Percentiles rank a stretch among this genome's conserved stretches.
phyloP scores from a whole-genome alignment of 92 coral and sea anemone species.

The Parazoanthus atlanticus region DNA sequence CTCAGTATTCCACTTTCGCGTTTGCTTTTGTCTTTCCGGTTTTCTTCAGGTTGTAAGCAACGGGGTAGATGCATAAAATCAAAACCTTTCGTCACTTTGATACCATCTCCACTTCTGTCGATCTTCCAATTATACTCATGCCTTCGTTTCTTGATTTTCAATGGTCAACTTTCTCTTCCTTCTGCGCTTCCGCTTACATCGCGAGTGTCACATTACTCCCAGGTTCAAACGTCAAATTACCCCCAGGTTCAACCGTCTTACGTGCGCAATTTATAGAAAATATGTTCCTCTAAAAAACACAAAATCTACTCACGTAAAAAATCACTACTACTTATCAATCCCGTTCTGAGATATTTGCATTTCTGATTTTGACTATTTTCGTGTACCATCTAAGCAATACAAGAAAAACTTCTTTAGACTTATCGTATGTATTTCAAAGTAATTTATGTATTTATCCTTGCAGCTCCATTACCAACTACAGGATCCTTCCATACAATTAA shows the following conservation, averaged over 20 bases:
- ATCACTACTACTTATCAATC: background rate
- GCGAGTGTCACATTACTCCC: background rate
- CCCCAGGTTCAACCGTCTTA: background rate
- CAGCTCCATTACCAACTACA: slow-evolving; percentile 3
- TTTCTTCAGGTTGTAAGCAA: too few species aligned
- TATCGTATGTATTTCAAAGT: background rate
- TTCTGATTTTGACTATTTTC: background rate
- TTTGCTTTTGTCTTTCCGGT: too few species aligned
- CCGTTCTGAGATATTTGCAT: background rate
- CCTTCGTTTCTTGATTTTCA: too few species aligned
- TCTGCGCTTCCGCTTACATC: too few species aligned
- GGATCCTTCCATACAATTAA: background rate
- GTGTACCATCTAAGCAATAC: background rate
- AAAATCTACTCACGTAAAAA: background rate
- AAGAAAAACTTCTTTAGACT: background rate
- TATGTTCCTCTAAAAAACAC: background rate
- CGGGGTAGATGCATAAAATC: too few species aligned
- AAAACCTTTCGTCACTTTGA: too few species aligned
- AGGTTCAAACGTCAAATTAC: background rate
- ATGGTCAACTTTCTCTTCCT: too few species aligned
- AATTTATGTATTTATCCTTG: background rate
- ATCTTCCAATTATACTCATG: too few species aligned
- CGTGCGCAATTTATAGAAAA: background rate
- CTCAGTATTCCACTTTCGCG: too few species aligned
- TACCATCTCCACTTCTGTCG: too few species aligned